A percentile compares a stretch with the other conserved stretches of the same genome.
Conservation (phyloP, 2,888 invertebrate genomes). For the Epinotia demarniana region DNA sequence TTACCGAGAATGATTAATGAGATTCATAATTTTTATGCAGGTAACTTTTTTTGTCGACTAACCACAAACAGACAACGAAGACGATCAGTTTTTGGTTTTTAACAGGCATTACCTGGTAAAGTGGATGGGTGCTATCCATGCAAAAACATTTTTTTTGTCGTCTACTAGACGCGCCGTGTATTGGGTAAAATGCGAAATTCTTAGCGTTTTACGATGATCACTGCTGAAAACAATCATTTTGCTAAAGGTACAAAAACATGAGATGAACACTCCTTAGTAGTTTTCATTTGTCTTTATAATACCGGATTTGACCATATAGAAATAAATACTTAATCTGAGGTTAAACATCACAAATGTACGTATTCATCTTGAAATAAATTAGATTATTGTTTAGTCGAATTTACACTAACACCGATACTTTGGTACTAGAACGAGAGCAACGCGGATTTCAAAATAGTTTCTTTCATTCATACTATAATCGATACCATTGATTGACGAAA, state of each 20-base stretch:
- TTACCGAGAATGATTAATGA: slow-evolving; percentile 14
- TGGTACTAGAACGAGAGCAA: too few species aligned
- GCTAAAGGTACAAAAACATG: background rate
- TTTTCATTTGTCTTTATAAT: background rate
- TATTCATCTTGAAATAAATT: too few species aligned
- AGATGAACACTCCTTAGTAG: background rate
- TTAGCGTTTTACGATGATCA: background rate
- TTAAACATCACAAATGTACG: too few species aligned
- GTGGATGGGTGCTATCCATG: background rate
- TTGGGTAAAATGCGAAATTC: background rate
- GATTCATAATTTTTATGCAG: background rate
- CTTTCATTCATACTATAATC: too few species aligned
- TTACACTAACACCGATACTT: too few species aligned
- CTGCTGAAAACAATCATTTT: background rate
- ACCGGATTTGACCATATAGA: too few species aligned
- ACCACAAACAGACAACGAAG: background rate
- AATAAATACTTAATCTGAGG: too few species aligned
- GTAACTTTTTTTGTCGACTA: background rate
- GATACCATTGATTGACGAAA: too few species aligned
- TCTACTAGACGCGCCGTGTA: too few species aligned
- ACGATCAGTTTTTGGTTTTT: background rate
- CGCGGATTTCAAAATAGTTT: too few species aligned
- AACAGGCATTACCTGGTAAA: background rate
- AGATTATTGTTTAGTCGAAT: too few species aligned
- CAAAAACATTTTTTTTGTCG: background rate